phyloP scores from a whole-genome alignment of 2,888 invertebrate species.

The Drosophila macrospina region DNA sequence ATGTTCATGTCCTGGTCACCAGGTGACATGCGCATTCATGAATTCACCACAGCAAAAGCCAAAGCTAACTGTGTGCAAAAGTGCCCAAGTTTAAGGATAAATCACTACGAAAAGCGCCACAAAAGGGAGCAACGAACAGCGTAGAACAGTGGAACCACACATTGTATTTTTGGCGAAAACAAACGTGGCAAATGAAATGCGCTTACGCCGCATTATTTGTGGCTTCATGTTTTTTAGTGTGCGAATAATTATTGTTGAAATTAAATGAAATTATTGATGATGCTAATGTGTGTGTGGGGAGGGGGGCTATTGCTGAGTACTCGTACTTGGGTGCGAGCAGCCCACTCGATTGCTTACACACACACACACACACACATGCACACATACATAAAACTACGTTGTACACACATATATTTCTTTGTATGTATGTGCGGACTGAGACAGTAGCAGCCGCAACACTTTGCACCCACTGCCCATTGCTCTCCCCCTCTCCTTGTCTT shows the following conservation, averaged over 20 bases:
- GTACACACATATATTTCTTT: constrained; percentile 13
- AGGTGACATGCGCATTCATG: constrained; percentile 65
- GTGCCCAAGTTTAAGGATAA: constrained; percentile 78
- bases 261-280: constrained; percentile 41
- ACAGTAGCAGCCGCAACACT: constrained; percentile 55
- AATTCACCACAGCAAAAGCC: constrained; percentile 49
- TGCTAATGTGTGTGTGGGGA: constrained; percentile 28
- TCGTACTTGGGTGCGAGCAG: constrained; percentile 13
- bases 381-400: too few relatives aligned
- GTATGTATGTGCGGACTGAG: constrained; percentile 36
- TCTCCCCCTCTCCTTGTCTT: neutral
- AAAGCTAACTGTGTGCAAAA: constrained; percentile 46
- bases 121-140: constrained; percentile 29
- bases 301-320: constrained; percentile 1
- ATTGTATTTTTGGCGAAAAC: neutral
- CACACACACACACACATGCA: constrained; percentile 9
- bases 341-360: constrained; percentile 15
- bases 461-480: constrained; percentile 60
- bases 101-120: constrained; percentile 55
- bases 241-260: constrained; percentile 38
- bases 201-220: constrained; percentile 19
- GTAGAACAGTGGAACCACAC: constrained; percentile 9
- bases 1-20: constrained; percentile 64
- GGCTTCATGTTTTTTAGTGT: constrained; percentile 17
- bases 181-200: constrained; percentile 19